phyloP scores from a whole-genome alignment of 2,113 vertebrate genomes.

The Sclerurus mexicanus region DNA sequence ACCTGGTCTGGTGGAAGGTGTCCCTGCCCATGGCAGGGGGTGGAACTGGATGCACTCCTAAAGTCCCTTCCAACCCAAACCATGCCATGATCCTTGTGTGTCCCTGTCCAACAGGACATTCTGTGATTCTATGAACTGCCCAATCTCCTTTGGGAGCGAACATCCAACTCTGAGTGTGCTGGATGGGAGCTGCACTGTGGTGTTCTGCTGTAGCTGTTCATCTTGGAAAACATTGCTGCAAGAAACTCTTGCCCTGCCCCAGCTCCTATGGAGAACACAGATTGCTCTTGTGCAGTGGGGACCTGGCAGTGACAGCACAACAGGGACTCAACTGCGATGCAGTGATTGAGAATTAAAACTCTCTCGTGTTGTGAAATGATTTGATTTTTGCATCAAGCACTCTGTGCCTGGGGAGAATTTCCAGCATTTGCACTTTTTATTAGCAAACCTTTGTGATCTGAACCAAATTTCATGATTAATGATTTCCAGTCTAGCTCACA shows the following conservation, averaged over 20 bases:
- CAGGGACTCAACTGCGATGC: neutral
- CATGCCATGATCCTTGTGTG: neutral
- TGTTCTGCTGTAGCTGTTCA: neutral
- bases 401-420: neutral
- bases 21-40: neutral
- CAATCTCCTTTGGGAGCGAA: neutral
- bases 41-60: neutral
- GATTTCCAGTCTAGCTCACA: neutral
- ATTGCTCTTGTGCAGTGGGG: neutral
- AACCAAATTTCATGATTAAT: neutral
- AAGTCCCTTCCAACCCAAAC: neutral
- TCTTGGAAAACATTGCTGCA: fast-evolving
- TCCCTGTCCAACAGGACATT: neutral
- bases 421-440: neutral
- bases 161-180: neutral
- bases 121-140: neutral
- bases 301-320: neutral
- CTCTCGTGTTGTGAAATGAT: neutral
- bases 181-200: neutral
- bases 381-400: neutral
- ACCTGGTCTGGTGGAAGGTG: neutral
- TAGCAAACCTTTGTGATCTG: neutral
- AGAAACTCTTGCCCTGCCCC: neutral
- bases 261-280: neutral
- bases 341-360: neutral